Evolutionary conservation across 2,113 vertebrate genomes (phyloP), one percentile per base, ranked within the genome.

Genomic region (Catagonus wagneri): DNA sequence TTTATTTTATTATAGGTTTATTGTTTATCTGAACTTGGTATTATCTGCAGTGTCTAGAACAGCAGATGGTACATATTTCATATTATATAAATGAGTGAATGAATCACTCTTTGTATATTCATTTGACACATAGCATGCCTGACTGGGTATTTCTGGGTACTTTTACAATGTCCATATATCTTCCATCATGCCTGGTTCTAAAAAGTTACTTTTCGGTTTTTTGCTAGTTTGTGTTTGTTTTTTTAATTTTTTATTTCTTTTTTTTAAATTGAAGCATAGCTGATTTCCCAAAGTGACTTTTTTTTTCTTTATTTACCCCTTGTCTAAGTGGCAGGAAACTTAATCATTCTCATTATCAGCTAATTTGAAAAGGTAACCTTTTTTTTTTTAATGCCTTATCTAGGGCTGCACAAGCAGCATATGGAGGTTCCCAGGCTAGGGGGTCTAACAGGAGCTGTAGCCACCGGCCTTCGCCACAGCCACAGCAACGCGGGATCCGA

Each of bases 311-410:
- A 23, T 61, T 91, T 50, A 50, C 71, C 52, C 65, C 56, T 93
- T 95, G 58, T 83, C 89, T 94, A 86, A 95, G 80, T 92, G 89
- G 93, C 75, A 94, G 65, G 72, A 54, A 94, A 83, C 58, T 78
- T 81, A 71, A 88, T 93, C 7, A 79, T 96, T 94, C 85, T 97
- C 80, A 76, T 97, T 97, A 96, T 44, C 80, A 96, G 29, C 39
- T 89, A 86, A 96, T 96, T 96, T 90, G 25, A 88, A 95, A 95
- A 92, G 50, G 83, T 76, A 94, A 94, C 83, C n/a, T n/a, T n/a
- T n/a, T n/a, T n/a, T n/a, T n/a, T n/a, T n/a, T n/a, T n/a, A n/a
- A n/a, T n/a, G n/a, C n/a, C n/a, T n/a, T n/a, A n/a, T n/a, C n/a
- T n/a, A n/a, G n/a, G n/a, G n/a, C n/a, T n/a, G n/a, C n/a, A n/a